Conservation (phyloP, 2,113 vertebrate species). For the Perca fluviatilis region DNA sequence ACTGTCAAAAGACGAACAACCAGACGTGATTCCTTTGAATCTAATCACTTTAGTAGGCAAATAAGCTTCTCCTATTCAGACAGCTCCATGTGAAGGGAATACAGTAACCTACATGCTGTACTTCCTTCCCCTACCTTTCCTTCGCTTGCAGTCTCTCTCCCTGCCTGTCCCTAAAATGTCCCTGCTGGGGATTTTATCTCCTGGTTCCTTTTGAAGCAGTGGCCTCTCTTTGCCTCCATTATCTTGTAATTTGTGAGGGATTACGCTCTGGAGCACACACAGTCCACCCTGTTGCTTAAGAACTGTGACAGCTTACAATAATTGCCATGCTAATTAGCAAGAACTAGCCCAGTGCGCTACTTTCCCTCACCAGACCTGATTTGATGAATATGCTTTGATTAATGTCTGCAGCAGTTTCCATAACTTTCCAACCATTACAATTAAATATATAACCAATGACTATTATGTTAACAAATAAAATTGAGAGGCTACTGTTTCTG, state of each 20-base stretch:
- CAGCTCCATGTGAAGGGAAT: constrained; percentile 51
- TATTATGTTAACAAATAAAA: constrained; percentile 22
- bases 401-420: constrained; percentile 51
- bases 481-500: not conserved
- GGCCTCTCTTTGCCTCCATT: constrained; percentile 81
- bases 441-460: constrained; percentile 32
- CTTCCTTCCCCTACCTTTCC: constrained; percentile 55
- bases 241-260: constrained; percentile 86
- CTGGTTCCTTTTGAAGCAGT: constrained; percentile 78
- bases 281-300: constrained; percentile 82
- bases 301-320: constrained; percentile 86
- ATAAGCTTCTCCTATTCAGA: constrained; percentile 33
- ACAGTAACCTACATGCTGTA: constrained; percentile 11
- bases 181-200: constrained; percentile 81
- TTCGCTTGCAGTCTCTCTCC: constrained; percentile 40
- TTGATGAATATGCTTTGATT: constrained; percentile 78
- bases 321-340: constrained; percentile 84
- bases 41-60: constrained; percentile 31
- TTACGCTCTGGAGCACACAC: constrained; percentile 80
- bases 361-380: constrained; percentile 73
- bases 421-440: constrained; percentile 29
- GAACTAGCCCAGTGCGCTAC: constrained; percentile 70
- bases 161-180: constrained; percentile 75
- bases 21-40: constrained; percentile 16
- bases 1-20: constrained; percentile 4